Conservation (phyloP, 37 sponge, comb jelly and placozoan species). For the Diacarnus erythraeanus region DNA sequence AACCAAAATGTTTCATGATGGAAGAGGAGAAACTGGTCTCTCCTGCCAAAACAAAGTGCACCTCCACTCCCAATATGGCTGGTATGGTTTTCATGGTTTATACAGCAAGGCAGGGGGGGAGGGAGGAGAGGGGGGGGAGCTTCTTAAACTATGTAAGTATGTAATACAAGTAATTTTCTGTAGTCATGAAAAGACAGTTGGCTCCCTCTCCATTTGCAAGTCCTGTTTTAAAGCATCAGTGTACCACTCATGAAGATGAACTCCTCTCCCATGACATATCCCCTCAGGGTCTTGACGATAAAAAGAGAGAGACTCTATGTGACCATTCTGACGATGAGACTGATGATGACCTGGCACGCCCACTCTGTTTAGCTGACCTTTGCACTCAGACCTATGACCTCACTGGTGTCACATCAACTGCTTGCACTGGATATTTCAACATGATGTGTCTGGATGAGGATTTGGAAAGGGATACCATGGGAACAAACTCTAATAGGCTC, state of each 20-base stretch:
- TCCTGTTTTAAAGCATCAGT: slow-evolving; percentile 43
- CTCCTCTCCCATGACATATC: background rate
- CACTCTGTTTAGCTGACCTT: slow-evolving; percentile 37
- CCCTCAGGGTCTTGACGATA: background rate
- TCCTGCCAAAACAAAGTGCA: background rate
- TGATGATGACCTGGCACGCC: slow-evolving; percentile 12
- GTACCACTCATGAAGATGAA: background rate
- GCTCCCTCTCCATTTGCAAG: slow-evolving; percentile 43
- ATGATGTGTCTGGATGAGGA: background rate
- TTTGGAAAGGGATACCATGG: slow-evolving; percentile 12
- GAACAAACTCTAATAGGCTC: background rate
- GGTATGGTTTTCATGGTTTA: slow-evolving; percentile 2
- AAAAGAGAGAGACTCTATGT: too few species aligned
- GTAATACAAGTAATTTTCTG: background rate
- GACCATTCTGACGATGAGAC: background rate
- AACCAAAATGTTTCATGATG: too few species aligned
- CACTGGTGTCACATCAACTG: slow-evolving; percentile 29
- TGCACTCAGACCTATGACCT: slow-evolving; percentile 36
- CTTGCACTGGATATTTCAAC: slow-evolving; percentile 23
- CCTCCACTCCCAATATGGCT: slow-evolving; percentile 32
- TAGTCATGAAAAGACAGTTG: slow-evolving; percentile 38
- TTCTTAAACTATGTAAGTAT: too few species aligned
- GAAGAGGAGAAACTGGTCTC: background rate
- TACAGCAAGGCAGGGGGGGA: too few species aligned
- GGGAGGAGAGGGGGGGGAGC: too few species aligned